Evolutionary conservation across 2,888 invertebrate species (phyloP), one percentile per base, ranked within the genome.

Genomic region (Dermolepida albohirtum): DNA sequence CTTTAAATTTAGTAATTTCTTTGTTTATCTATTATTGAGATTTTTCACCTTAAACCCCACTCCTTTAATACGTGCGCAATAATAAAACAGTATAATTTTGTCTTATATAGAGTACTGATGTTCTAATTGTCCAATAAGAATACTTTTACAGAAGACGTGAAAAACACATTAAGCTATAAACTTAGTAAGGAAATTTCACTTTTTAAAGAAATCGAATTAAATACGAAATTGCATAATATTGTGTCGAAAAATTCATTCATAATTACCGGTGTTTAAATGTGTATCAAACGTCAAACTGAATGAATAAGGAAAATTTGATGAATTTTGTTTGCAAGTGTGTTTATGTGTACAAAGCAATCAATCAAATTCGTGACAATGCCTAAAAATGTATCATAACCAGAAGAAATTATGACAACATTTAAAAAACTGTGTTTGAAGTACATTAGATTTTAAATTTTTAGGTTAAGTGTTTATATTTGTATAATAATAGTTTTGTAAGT

Each of bases 1-100:
- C 41, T 71, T 71, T 71, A 71, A 70, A 68, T 70, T 71, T 71
- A 71, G 70, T 71, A 41, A 62, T 70, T 54, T 70, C 71, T 71
- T 71, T 71, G 71, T 71, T 68, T 71, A 68, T 70, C 68, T 70
- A 70, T 70, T 70, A 70, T 70, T 68, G 68, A 64, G 52, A 67
- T 65, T 68, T 64, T 65, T 55, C 64, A 59, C 65, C 49, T 59
- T 59, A 50, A 65, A 39, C 50, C 64, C 65, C 68, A 55, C 68
- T 57, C 39, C 51, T 27, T 17, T 14, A 44, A 52, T 52, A 43
- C 17, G 64, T 65, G 68, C 68, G 68, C 68, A 65, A 55, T 50
- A 55, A 49, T 65, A 59, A 57, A 50, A 55, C 52, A 57, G 57
- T 65, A 59, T 57, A 59, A 65, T 64, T 55, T 50, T 44, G 39